phyloP scores from a whole-genome alignment of 64 coral and sea anemone genomes.

The Cladopsammia gracilis region DNA sequence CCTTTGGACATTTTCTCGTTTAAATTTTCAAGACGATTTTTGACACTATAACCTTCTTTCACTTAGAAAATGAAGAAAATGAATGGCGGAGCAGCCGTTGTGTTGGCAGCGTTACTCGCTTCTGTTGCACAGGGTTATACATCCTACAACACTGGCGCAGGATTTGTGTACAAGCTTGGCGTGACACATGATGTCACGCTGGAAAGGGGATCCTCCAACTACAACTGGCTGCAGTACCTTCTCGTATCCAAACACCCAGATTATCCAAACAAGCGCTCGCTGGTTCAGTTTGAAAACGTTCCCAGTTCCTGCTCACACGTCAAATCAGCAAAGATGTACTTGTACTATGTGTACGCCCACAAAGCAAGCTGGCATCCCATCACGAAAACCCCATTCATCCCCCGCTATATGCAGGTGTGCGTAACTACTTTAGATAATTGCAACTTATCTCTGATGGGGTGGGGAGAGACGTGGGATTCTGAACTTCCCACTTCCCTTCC shows the following conservation, averaged over 20 bases:
- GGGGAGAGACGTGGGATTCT: too few relatives aligned
- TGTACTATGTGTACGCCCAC: conserved; percentile 83
- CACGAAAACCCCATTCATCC: conserved; percentile 26
- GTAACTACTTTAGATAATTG: too few relatives aligned
- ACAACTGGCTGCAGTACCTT: conserved; percentile 28
- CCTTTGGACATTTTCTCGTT: too few relatives aligned
- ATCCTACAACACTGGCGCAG: conserved; percentile 16
- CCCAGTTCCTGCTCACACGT: conserved; percentile 30
- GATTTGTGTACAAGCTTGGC: conserved; percentile 25
- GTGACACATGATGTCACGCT: conserved; percentile 71
- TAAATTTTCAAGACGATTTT: too few relatives aligned
- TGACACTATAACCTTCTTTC: too few relatives aligned
- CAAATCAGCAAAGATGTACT: conserved; percentile 76
- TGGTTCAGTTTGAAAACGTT: conserved; percentile 70
- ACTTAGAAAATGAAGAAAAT: too few relatives aligned
- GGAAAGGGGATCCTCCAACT: conserved; percentile 13
- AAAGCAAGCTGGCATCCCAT: conserved; percentile 60
- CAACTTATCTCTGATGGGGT: too few relatives aligned
- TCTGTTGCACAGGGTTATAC: neutral
- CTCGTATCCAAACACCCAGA: conserved; percentile 24
- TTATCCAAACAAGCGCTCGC: conserved; percentile 73
- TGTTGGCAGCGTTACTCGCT: neutral
- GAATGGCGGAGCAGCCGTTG: neutral
- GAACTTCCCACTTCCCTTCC: too few relatives aligned
- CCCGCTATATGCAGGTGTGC: conserved; percentile 42